Conservation (phyloP, 2,797 vertebrate genomes). For the Alfaro cultratus region DNA sequence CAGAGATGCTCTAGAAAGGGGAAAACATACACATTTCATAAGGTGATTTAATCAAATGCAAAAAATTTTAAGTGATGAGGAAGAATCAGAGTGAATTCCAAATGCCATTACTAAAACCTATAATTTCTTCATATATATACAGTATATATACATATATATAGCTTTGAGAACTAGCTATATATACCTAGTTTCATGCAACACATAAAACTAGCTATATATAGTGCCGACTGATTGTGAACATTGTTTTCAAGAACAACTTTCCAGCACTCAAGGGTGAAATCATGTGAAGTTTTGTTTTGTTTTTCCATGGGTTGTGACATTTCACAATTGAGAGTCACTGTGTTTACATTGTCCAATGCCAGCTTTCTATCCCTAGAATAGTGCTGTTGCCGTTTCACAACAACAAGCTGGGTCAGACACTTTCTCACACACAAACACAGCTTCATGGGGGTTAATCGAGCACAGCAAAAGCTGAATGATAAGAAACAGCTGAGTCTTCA, state of each 20-base stretch:
- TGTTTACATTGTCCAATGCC: constrained; percentile 70
- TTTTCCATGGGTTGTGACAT: constrained; percentile 46
- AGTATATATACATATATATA: too few relatives aligned
- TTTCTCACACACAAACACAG: constrained; percentile 58
- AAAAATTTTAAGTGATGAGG: not conserved
- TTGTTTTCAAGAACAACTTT: constrained; percentile 28
- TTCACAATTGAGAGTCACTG: constrained; percentile 20
- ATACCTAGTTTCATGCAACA: too few relatives aligned
- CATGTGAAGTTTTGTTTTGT: constrained; percentile 33
- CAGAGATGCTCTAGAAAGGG: not conserved
- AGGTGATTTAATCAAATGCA: not conserved
- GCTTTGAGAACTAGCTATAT: too few relatives aligned
- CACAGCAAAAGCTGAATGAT: constrained; percentile 52
- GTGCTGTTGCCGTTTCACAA: constrained; percentile 45
- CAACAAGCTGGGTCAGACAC: constrained; percentile 33
- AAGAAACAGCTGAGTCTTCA: constrained; percentile 67
- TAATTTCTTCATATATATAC: not conserved
- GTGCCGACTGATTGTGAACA: constrained; percentile 1
- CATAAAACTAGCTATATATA: too few relatives aligned
- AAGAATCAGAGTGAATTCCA: not conserved
- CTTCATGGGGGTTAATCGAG: constrained; percentile 53
- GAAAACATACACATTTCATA: not conserved
- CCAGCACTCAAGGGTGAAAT: constrained; percentile 8
- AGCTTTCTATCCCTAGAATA: constrained; percentile 60
- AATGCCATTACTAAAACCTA: not conserved